phyloP scores from a whole-genome alignment of 1,140 invertebrate species.

The Leptestheria dahalacensis region DNA sequence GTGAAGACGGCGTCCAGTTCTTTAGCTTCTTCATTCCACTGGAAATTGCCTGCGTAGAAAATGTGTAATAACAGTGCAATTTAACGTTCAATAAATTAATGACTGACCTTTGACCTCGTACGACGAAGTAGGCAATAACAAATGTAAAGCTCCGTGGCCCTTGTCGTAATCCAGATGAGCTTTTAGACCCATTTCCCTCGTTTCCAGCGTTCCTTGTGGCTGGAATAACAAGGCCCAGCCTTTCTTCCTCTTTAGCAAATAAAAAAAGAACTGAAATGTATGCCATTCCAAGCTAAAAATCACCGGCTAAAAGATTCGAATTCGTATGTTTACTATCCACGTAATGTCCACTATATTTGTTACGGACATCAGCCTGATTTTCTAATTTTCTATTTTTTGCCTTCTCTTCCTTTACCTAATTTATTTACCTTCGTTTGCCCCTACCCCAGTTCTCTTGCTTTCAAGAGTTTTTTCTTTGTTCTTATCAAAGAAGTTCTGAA shows the following conservation, averaged over 20 bases:
- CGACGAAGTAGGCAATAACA: background rate
- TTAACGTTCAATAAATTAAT: background rate
- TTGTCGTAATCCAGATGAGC: background rate
- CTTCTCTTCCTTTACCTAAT: no score
- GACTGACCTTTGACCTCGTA: conserved; percentile 11
- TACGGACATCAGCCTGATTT: no score
- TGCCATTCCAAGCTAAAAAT: background rate
- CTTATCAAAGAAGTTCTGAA: no score
- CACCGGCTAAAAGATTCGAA: no score
- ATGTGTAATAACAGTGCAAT: no score
- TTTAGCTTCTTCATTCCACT: conserved; percentile 5
- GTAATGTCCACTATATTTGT: no score
- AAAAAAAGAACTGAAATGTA: background rate
- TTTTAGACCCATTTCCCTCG: conserved; percentile 5
- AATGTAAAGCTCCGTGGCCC: background rate
- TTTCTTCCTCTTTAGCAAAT: background rate
- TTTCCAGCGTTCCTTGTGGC: background rate
- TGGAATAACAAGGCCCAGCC: conserved; percentile 8
- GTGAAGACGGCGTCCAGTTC: conserved; percentile 4
- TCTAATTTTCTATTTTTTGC: no score
- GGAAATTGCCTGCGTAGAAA: background rate
- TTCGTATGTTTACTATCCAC: no score
- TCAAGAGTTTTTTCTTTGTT: no score
- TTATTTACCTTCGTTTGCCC: no score
- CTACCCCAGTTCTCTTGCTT: no score